phyloP scores from a whole-genome alignment of 2,888 invertebrate species.

The Drosophila phalerata region DNA sequence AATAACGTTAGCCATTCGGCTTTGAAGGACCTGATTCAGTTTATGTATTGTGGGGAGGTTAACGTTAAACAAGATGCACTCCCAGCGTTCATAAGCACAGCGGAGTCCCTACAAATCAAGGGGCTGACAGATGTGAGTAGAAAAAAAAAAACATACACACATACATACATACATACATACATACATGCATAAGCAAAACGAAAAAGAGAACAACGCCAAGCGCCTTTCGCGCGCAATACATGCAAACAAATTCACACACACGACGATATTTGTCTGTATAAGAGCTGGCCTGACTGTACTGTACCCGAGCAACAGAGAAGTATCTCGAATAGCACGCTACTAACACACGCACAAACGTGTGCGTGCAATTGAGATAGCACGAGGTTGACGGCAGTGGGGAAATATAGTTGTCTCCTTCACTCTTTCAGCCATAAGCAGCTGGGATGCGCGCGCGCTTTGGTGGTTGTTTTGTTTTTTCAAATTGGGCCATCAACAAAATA shows the following conservation, averaged over 20 bases:
- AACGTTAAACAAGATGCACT: conserved; percentile 91
- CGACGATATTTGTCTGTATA: conserved; percentile 55
- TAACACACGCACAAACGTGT: not conserved
- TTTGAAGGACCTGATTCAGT: conserved; percentile 89
- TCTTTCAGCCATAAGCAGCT: not conserved
- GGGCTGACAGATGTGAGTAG: conserved; percentile 89
- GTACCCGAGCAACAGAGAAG: conserved; percentile 69
- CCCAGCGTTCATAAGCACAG: conserved; percentile 90
- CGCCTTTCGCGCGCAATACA: conserved; percentile 43
- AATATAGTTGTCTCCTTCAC: conserved; percentile 49
- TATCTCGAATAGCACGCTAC: conserved; percentile 44
- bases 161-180: conserved; percentile 28
- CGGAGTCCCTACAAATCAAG: conserved; percentile 90
- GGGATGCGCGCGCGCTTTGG: conserved; percentile 34
- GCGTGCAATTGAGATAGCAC: conserved; percentile 34
- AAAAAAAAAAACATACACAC: conserved; percentile 22
- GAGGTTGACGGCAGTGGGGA: not conserved
- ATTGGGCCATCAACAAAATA: conserved; percentile 4
- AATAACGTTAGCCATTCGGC: conserved; percentile 90
- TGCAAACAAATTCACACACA: conserved; percentile 11
- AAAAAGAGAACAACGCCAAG: conserved; percentile 48
- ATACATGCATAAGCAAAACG: not conserved
- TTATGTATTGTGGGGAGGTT: conserved; percentile 91
- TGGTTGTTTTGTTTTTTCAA: conserved; percentile 64
- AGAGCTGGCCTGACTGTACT: conserved; percentile 75